Conservation (phyloP, 2,888 invertebrate genomes). For the Ormyrus labotus region DNA sequence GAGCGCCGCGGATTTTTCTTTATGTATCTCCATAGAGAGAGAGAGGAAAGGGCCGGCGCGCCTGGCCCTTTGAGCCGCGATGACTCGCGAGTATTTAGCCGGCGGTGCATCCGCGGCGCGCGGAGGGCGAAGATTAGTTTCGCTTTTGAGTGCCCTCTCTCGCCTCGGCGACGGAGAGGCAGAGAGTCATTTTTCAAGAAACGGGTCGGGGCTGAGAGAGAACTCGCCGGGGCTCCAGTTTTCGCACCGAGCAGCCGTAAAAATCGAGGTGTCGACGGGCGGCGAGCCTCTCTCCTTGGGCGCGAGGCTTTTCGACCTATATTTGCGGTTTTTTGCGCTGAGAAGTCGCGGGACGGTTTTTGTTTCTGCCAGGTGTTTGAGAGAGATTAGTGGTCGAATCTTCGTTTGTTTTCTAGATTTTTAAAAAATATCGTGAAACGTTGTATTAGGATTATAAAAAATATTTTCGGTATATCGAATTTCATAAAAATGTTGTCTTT, state of each 20-base stretch:
- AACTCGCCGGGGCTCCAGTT: neutral
- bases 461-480: too few relatives aligned
- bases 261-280: neutral
- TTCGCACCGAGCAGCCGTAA: neutral
- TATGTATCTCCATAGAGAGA: neutral
- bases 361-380: neutral
- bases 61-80: constrained; percentile 11
- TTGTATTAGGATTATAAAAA: too few relatives aligned
- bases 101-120: neutral
- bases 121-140: constrained; percentile 32
- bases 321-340: too few relatives aligned
- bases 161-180: too few relatives aligned
- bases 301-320: too few relatives aligned
- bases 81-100: constrained; percentile 16
- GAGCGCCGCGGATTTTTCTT: neutral
- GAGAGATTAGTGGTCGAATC: neutral
- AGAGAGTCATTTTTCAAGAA: constrained; percentile 41
- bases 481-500: too few relatives aligned
- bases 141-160: constrained; percentile 18
- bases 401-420: neutral
- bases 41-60: neutral
- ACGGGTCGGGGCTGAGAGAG: neutral
- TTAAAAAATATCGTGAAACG: neutral
- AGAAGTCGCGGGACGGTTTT: neutral
- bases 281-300: too few relatives aligned